Percentiles rank a stretch among this genome's conserved stretches.
Conservation (phyloP, 2,797 vertebrate genomes). For the Brachyrhaphis roseni region DNA sequence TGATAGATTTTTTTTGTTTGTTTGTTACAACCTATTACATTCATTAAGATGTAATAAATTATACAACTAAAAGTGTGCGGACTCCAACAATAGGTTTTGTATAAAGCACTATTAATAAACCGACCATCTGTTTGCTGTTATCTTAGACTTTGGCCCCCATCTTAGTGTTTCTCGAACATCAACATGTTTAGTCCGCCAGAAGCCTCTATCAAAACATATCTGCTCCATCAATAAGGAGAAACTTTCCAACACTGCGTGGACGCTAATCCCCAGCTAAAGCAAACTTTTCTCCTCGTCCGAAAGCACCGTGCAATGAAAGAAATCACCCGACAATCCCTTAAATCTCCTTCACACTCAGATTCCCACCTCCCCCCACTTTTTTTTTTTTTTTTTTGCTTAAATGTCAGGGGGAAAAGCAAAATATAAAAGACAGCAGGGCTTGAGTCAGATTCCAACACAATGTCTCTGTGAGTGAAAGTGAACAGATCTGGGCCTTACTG, state of each 20-base stretch:
- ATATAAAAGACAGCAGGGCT: conserved; percentile 32
- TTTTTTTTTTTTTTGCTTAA: conserved; percentile 15
- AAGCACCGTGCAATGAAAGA: conserved; percentile 13
- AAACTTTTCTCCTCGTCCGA: background rate
- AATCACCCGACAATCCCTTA: conserved; percentile 28
- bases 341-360: conserved; percentile 28
- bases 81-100: background rate
- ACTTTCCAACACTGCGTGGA: conserved; percentile 25
- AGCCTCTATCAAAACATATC: conserved; percentile 37
- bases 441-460: conserved; percentile 60
- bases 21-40: background rate
- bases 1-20: no score
- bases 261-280: conserved; percentile 24
- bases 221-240: conserved; percentile 25
- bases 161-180: conserved; percentile 23
- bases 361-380: background rate
- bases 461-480: conserved; percentile 36
- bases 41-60: background rate
- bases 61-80: background rate
- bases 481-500: conserved; percentile 53
- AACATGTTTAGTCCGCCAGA: conserved; percentile 34
- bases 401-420: conserved; percentile 29
- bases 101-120: conserved; percentile 13
- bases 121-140: conserved; percentile 42
- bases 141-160: conserved; percentile 17